phyloP scores from a whole-genome alignment of 2,797 vertebrate species.

The Limosa lapponica region DNA sequence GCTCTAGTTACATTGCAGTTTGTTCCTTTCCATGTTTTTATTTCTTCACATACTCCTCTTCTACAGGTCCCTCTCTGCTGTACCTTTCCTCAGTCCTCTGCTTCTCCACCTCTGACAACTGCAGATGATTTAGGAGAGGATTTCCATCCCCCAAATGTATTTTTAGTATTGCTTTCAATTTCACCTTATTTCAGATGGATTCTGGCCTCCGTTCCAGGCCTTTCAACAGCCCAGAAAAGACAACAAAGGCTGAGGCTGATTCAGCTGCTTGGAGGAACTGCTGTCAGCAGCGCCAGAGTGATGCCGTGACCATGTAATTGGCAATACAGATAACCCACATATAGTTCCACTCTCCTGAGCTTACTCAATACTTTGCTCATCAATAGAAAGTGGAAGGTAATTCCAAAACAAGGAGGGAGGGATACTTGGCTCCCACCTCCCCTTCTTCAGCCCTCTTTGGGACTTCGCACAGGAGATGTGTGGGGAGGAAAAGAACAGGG shows the following conservation, averaged over 20 bases:
- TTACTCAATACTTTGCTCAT: not conserved
- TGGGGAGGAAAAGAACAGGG: not conserved
- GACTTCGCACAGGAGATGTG: not conserved
- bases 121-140: not conserved
- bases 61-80: not conserved
- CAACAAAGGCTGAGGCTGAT: not conserved
- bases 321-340: not conserved
- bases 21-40: not conserved
- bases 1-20: not conserved
- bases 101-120: not conserved
- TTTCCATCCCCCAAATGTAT: not conserved
- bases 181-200: not conserved
- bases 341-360: not conserved
- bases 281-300: not conserved
- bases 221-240: not conserved
- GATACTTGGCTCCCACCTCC: not conserved
- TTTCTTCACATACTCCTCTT: not conserved
- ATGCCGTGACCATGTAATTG: not conserved
- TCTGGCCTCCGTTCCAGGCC: not conserved
- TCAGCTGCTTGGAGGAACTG: not conserved
- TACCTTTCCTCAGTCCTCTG: not conserved
- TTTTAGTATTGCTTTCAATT: not conserved
- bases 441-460: not conserved
- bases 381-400: not conserved
- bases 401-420: not conserved